Percentiles rank a stretch among this genome's conserved stretches.
Conservation (phyloP, 37 sponge, comb jelly and placozoan genomes). For the Aphrocallistes beatrix region DNA sequence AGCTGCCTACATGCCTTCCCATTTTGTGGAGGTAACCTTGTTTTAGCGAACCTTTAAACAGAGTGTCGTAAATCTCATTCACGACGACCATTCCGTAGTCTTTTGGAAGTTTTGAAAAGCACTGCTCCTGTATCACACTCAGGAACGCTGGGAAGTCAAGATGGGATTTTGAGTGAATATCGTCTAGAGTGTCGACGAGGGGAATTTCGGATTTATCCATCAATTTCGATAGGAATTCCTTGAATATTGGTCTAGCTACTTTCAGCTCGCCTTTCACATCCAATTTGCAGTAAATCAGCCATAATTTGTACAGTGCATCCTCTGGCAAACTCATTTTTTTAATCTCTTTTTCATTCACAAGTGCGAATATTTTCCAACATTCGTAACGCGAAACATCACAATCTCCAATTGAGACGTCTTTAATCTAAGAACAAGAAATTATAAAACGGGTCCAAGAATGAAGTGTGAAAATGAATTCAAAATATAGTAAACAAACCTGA, state of each 20-base stretch:
- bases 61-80: background rate
- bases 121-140: slow-evolving; percentile 6
- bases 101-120: background rate
- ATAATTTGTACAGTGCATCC: background rate
- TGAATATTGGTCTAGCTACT: background rate
- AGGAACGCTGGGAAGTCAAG: background rate
- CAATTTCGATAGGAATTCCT: background rate
- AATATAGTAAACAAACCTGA: background rate
- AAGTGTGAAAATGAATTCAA: background rate
- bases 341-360: background rate
- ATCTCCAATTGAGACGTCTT: background rate
- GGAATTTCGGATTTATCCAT: background rate
- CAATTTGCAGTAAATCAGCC: background rate
- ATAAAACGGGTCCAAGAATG: background rate
- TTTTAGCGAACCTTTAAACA: background rate
- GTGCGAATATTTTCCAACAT: background rate
- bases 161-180: background rate
- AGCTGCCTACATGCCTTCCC: slow-evolving; percentile 1
- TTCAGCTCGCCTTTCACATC: slow-evolving; percentile 6
- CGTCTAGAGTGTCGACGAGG: background rate
- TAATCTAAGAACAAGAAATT: background rate
- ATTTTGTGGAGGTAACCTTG: slow-evolving; percentile 8
- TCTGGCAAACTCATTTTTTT: background rate
- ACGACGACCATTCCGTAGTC: slow-evolving; percentile 5
- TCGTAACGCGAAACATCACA: background rate